Base-by-base conservation (phyloP, 2,888 invertebrate genomes). In the Drosophila silvestris region DNA sequence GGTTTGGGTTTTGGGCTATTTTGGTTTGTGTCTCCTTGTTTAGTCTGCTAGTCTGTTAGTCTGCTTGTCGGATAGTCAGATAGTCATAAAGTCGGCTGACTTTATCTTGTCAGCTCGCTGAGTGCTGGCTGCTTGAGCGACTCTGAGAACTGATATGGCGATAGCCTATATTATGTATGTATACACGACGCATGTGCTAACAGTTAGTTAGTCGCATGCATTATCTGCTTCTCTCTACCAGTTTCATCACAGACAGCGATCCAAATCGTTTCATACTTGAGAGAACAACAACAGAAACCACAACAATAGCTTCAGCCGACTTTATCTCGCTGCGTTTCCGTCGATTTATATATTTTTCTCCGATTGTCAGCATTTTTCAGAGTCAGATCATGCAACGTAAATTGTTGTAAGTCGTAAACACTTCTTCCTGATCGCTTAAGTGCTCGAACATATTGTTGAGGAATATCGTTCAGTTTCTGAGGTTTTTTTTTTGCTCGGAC, bases 41-140 rank as follows among this genome's bases (percentile, higher is more conserved):
- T 28, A 56, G 37, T 26, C 19, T 35, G 35, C 26, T 54, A 58
- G 81, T 64, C 59, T 63, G 81, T 16, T 54, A 16, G 54, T 33
- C 10, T 16, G 54, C 26, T 54, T 53, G 81, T 65, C 60, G 57
- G 54, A 47, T 60, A 63, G 79, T 61, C 63, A 51, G 47, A 47
- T 47, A 47, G 47, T 47, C 47, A 47, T 26, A 47, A 26, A 26
- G 26, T 47, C 26, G 26, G 47, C 9, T 47, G 64, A 80, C 83
- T 89, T 90, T 85, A 85, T 85, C 85, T 85, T 88, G 90, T 83
- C 83, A 77, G 78, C 74, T 51, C 61, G 57, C 30, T 65, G 61
- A 57, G 62, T 70, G 64, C 28, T 57, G 70, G 68, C 28, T 35
- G 66, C 33, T 47, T 61, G 65, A 58, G 68, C 58, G 56, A 67